phyloP scores from a whole-genome alignment of 1,140 invertebrate genomes.

The Drosophila quadrilineata region DNA sequence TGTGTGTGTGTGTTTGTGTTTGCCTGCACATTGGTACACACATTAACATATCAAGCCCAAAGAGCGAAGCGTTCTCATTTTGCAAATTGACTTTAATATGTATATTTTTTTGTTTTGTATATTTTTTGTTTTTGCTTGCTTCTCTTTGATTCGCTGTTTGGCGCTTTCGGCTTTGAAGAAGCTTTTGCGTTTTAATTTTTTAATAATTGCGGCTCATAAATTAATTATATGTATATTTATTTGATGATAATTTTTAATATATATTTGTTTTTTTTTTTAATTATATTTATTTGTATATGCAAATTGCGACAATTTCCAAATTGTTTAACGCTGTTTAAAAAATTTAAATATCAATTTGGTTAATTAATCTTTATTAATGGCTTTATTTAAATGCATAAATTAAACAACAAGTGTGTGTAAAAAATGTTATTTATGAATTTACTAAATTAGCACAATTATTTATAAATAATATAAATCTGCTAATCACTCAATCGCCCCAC shows the following conservation, averaged over 20 bases:
- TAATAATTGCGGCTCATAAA: slow-evolving; percentile 43
- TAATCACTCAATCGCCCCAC: slow-evolving; percentile 12
- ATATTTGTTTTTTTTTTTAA: background rate
- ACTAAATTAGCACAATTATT: slow-evolving; percentile 14
- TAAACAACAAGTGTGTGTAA: too few species aligned
- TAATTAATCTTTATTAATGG: background rate
- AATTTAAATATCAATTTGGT: background rate
- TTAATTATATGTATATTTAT: slow-evolving; percentile 17
- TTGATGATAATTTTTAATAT: background rate
- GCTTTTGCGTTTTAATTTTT: slow-evolving; percentile 55
- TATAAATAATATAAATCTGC: background rate
- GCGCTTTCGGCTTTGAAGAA: slow-evolving; percentile 44
- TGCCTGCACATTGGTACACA: slow-evolving; percentile 42
- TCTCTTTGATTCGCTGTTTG: slow-evolving; percentile 38
- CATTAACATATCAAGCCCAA: slow-evolving; percentile 75
- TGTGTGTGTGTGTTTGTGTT: background rate
- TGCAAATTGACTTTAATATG: slow-evolving; percentile 78
- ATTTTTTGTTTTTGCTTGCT: slow-evolving; percentile 12
- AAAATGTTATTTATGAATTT: slow-evolving; percentile 3
- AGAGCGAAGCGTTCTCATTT: slow-evolving; percentile 68
- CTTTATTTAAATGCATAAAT: background rate
- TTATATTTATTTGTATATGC: background rate
- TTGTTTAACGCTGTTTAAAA: background rate
- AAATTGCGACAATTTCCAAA: background rate
- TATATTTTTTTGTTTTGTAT: slow-evolving; percentile 10